Percentiles rank a stretch among this genome's conserved stretches.
These are phyloP conservation scores for Hydropsyche tenuis DNA, from an alignment of 1,140 invertebrate genomes.

Conservation along the genomic window DNA sequence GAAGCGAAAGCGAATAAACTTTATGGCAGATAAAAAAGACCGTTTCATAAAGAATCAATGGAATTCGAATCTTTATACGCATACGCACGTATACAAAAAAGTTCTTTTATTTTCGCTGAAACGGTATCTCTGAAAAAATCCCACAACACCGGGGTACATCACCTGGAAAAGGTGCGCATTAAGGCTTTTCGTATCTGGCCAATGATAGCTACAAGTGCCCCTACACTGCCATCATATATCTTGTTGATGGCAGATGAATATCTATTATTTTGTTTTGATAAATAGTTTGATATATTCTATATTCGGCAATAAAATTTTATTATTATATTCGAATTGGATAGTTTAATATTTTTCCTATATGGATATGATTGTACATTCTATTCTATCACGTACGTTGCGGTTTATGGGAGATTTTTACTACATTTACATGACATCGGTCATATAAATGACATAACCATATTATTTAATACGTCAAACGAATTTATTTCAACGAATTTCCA, in stretches of 20 bases:
- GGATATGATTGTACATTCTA: too few species aligned
- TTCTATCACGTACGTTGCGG: too few species aligned
- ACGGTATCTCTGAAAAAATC: conserved; percentile 14
- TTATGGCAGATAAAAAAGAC: conserved; percentile 24
- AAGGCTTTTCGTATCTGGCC: conserved; percentile 3
- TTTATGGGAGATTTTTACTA: too few species aligned
- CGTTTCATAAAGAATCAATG: conserved; percentile 22
- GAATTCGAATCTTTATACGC: conserved; percentile 11
- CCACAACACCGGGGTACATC: conserved; percentile 7
- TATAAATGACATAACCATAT: too few species aligned
- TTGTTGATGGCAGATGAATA: conserved; percentile 12
- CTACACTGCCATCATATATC: background rate
- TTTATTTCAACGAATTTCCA: too few species aligned
- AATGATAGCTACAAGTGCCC: background rate
- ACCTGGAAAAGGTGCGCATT: conserved; percentile 24
- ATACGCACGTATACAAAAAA: too few species aligned
- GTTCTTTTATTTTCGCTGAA: conserved; percentile 10
- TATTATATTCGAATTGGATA: too few species aligned
- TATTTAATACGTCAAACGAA: too few species aligned
- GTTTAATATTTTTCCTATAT: too few species aligned
- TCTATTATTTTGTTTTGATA: background rate
- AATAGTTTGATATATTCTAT: too few species aligned
- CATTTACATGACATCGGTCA: too few species aligned
- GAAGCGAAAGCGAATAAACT: conserved; percentile 15
- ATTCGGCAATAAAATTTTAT: too few species aligned